Conservation (phyloP, 2,113 vertebrate genomes). For the Myotis brandtii region DNA sequence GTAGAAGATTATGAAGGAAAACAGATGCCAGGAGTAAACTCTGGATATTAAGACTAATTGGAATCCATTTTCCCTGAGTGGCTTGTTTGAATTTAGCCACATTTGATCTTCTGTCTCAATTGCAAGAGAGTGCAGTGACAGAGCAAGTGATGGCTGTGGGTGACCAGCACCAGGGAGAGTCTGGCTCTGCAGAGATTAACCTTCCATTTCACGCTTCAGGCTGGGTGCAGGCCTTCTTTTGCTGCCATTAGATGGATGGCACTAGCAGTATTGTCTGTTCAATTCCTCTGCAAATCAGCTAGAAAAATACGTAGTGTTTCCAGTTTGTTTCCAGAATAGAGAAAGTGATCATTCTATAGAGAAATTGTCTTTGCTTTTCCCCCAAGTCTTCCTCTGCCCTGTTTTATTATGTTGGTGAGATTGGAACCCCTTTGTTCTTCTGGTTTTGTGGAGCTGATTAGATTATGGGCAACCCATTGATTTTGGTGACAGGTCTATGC, state of each 20-base stretch:
- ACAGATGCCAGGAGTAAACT: not conserved
- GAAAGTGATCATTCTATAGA: not conserved
- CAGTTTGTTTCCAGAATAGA: slow-evolving; percentile 9
- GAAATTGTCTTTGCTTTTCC: not conserved
- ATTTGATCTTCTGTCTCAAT: not conserved
- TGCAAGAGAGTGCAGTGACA: not conserved
- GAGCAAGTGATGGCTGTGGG: not conserved
- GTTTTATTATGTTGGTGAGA: not conserved
- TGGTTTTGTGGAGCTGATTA: slow-evolving; percentile 17
- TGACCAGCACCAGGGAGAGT: not conserved
- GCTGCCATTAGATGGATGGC: not conserved
- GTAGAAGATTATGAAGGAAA: not conserved
- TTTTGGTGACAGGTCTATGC: slow-evolving; percentile 28
- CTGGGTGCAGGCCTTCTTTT: not conserved
- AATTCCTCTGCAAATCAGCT: slow-evolving; percentile 3
- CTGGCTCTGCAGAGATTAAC: not conserved
- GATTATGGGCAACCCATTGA: slow-evolving; percentile 26
- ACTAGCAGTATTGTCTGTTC: not conserved
- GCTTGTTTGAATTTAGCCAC: not conserved
- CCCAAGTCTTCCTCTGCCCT: not conserved
- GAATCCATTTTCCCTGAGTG: not conserved
- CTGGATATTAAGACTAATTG: not conserved
- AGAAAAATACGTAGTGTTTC: not conserved
- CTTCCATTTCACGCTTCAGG: not conserved
- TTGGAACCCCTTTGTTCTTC: not conserved